phyloP scores from a whole-genome alignment of 2,888 invertebrate species.

The Drosophila yooni region DNA sequence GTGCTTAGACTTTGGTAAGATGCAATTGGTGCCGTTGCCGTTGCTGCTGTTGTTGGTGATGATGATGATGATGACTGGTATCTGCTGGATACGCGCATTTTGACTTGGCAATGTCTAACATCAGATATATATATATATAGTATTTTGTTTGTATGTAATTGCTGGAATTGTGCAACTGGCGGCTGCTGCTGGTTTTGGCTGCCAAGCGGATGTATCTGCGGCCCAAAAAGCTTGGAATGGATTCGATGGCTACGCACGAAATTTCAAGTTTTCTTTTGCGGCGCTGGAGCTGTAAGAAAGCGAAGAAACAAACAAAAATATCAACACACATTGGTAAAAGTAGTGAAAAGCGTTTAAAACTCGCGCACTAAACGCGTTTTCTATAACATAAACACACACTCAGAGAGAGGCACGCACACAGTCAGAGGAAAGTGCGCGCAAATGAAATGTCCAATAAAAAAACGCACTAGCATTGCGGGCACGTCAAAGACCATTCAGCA shows the following conservation, averaged over 20 bases:
- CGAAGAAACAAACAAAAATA: constrained; percentile 37
- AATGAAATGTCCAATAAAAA: constrained; percentile 75
- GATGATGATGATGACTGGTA: constrained; percentile 62
- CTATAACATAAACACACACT: constrained; percentile 20
- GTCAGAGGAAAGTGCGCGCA: constrained; percentile 32
- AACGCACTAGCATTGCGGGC: constrained; percentile 43
- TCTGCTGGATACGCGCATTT: constrained; percentile 71
- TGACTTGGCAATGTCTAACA: constrained; percentile 62
- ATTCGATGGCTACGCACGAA: constrained; percentile 56
- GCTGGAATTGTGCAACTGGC: constrained; percentile 63
- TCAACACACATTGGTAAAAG: constrained; percentile 56
- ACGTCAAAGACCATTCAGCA: constrained; percentile 39
- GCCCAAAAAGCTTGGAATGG: constrained; percentile 68
- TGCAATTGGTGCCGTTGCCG: constrained; percentile 58
- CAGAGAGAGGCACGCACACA: background rate
- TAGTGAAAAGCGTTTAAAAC: constrained; percentile 67
- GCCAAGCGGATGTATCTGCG: constrained; percentile 66
- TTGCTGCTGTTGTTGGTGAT: constrained; percentile 26
- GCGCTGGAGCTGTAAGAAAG: constrained; percentile 67
- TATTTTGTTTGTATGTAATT: constrained; percentile 16
- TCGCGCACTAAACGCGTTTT: constrained; percentile 59
- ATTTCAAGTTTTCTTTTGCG: constrained; percentile 73
- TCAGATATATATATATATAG: constrained; percentile 17
- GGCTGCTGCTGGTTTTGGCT: constrained; percentile 6
- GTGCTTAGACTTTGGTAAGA: constrained; percentile 71